A percentile compares a stretch with the other conserved stretches of the same genome.
These are phyloP conservation scores for Ia io DNA, from an alignment of 2,113 vertebrate genomes.

Conservation along the genomic window DNA sequence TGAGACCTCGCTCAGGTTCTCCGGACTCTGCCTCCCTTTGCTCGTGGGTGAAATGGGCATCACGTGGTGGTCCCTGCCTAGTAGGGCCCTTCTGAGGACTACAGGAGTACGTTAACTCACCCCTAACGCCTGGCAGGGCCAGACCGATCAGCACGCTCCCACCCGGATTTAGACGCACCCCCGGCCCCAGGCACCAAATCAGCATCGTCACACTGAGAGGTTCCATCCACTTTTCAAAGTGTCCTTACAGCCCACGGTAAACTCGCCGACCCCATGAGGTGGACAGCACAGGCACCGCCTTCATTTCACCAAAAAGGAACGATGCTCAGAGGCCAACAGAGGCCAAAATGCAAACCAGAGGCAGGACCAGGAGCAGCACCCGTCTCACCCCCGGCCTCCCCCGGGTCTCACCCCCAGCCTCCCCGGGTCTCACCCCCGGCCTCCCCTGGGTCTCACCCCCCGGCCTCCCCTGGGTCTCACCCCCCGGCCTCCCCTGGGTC, in stretches of 20 bases:
- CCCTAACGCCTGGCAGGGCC: too few relatives aligned
- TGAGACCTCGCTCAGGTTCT: neutral
- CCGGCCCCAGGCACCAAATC: neutral
- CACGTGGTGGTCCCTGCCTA: neutral
- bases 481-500: too few relatives aligned
- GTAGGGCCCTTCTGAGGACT: neutral
- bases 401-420: too few relatives aligned
- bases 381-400: neutral
- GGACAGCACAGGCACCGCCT: neutral
- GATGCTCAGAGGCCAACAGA: neutral
- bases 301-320: neutral
- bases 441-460: too few relatives aligned
- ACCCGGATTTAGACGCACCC: neutral
- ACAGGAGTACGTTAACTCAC: too few relatives aligned
- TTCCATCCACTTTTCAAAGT: neutral
- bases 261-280: neutral
- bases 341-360: neutral
- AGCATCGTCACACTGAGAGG: neutral
- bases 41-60: fast-evolving
- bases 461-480: too few relatives aligned
- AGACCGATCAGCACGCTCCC: too few relatives aligned
- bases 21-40: neutral
- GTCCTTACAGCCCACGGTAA: neutral
- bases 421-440: too few relatives aligned
- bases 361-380: neutral